A percentile compares a stretch with the other conserved stretches of the same genome.
Conservation (phyloP, 2,888 invertebrate genomes). For the Augochlorella aurata region DNA sequence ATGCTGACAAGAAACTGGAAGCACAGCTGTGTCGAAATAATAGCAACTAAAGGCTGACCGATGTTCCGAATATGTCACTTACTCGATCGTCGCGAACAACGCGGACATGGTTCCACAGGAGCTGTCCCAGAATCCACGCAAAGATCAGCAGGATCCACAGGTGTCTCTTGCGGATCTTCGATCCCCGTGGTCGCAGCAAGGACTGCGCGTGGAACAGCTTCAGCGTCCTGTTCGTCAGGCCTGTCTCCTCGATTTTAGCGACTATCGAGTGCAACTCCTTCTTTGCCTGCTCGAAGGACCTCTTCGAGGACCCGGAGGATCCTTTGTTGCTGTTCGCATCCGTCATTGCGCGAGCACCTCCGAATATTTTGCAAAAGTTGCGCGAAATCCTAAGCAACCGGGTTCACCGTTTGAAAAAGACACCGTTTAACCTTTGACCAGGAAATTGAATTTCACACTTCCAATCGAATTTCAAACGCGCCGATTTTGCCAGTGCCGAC, state of each 20-base stretch:
- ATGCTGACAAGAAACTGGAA: no score
- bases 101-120: constrained; percentile 52
- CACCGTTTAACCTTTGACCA: no score
- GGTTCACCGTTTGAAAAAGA: not conserved
- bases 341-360: constrained; percentile 62
- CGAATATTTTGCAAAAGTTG: not conserved
- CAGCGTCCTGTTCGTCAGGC: constrained; percentile 50
- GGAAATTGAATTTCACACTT: no score
- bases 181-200: constrained; percentile 52
- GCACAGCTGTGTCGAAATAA: no score
- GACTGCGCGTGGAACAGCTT: constrained; percentile 58
- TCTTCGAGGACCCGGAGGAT: constrained; percentile 45
- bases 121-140: constrained; percentile 60
- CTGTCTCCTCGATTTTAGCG: constrained; percentile 62
- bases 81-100: constrained; percentile 63
- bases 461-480: no score
- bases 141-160: constrained; percentile 62
- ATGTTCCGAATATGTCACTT: not conserved
- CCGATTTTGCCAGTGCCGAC: no score
- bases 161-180: constrained; percentile 47
- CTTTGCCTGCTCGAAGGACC: constrained; percentile 66
- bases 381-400: not conserved
- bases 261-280: constrained; percentile 70
- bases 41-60: not conserved
- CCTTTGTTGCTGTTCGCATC: constrained; percentile 56